Conservation (phyloP, 2,797 vertebrate species). For the Lepus oiostolus region DNA sequence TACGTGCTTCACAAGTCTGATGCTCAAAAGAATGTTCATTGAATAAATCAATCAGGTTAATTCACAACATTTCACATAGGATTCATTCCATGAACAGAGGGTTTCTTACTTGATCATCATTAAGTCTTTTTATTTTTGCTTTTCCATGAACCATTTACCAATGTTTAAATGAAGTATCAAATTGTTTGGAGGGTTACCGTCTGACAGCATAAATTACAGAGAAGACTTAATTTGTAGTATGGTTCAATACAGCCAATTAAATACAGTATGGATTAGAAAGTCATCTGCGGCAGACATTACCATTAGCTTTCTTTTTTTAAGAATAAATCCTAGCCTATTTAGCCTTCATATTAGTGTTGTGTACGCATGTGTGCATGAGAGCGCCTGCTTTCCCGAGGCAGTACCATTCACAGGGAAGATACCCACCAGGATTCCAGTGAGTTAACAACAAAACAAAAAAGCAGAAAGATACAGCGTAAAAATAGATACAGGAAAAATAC, state of each 20-base stretch:
- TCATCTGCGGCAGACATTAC: constrained; percentile 85
- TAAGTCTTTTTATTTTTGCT: constrained; percentile 70
- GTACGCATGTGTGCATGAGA: background rate
- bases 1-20: background rate
- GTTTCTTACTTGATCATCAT: constrained; percentile 69
- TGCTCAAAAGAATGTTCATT: constrained; percentile 36
- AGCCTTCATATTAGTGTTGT: constrained; percentile 78
- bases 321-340: constrained; percentile 83
- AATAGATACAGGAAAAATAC: constrained; percentile 71
- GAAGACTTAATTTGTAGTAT: constrained; percentile 87
- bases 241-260: constrained; percentile 89
- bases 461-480: constrained; percentile 72
- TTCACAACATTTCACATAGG: background rate
- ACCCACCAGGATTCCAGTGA: constrained; percentile 69
- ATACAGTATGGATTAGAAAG: constrained; percentile 88
- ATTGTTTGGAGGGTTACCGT: constrained; percentile 86
- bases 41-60: constrained; percentile 41
- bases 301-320: constrained; percentile 80
- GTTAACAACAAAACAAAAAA: constrained; percentile 71
- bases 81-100: constrained; percentile 63
- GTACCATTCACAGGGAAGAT: constrained; percentile 66
- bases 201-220: constrained; percentile 87
- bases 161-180: constrained; percentile 87
- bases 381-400: constrained; percentile 58
- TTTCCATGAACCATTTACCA: constrained; percentile 85